Evolutionary conservation across 2,888 invertebrate species (phyloP), one percentile per base, ranked within the genome.

Genomic region (Hyalella azteca): DNA sequence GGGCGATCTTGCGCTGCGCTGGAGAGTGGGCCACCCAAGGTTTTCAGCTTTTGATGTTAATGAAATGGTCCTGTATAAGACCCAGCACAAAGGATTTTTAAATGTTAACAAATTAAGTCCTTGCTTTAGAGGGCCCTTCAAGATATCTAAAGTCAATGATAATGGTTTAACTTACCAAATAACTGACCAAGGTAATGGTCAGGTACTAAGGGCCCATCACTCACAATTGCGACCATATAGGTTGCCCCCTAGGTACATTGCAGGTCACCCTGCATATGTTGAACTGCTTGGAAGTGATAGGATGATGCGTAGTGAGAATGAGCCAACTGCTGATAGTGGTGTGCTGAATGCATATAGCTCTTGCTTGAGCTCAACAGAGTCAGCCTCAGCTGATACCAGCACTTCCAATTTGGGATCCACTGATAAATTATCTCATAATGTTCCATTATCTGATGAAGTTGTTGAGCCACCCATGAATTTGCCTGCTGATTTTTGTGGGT

Each of bases 131-230:
- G n/a, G 73, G 3, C 2, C 73, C 11, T 73, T 40, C 41, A 15
- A 22, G 9, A 4, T 40, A 4, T 2, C 13, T 22, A 66, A 73
- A 40, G 73, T 73, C 9, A 73, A 73, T 40, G 40, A 73, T 3
- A 73, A 73, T 73, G 73, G 73, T 39, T 11, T 39, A 40, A 73
- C 73, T 3, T 73, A 40, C 7, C 5, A 73, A 40, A 3, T 73
- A 11, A 7, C 9, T 1, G n/a, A n/a, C n/a, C n/a, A n/a, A 4
- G 19, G 5, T 22, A 49, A 22, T 49, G n/a, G 22, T 49, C 49
- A 15, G 22, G 36, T 13, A 3, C 4, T 40, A 15, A 36, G 36
- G 40, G 73, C 73, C 40, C 73, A 73, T 73, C 73, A 73, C 22
- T 32, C 40, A 2, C 39, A 73, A 15, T 40, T 1, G 22, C 7